Evolutionary conservation across 2,113 vertebrate genomes (phyloP).

Genomic region (Cranoglanis bouderius): DNA sequence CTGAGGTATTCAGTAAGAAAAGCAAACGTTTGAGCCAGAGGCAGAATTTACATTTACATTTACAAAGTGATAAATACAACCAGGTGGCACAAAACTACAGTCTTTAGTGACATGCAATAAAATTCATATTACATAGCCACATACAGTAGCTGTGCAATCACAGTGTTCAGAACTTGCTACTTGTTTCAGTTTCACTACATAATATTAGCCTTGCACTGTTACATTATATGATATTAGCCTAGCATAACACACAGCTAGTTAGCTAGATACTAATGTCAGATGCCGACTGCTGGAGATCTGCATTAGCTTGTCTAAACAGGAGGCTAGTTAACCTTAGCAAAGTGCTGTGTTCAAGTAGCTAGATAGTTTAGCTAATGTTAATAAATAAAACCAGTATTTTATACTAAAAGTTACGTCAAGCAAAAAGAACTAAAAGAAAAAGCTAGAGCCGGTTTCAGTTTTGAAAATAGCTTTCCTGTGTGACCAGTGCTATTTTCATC

Average conservation of each 20-base stretch:
- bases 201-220: not conserved
- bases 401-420: not conserved
- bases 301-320: not conserved
- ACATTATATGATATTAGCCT: not conserved
- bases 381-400: not conserved
- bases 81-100: not conserved
- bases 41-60: not conserved
- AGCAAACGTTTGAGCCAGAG: not conserved
- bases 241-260: not conserved
- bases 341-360: not conserved
- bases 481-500: not conserved
- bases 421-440: not conserved
- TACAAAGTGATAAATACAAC: not conserved
- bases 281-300: not conserved
- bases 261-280: not conserved
- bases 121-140: not conserved
- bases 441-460: not conserved
- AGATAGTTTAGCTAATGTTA: not conserved
- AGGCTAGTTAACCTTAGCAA: not conserved
- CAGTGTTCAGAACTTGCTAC: not conserved
- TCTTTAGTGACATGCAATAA: not conserved
- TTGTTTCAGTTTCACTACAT: not conserved
- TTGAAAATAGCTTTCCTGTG: not conserved
- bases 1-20: not conserved
- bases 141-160: not conserved